These are phyloP conservation scores for Oryzias curvinotus DNA, from an alignment of 2,113 vertebrate species.

Conservation along the genomic window DNA sequence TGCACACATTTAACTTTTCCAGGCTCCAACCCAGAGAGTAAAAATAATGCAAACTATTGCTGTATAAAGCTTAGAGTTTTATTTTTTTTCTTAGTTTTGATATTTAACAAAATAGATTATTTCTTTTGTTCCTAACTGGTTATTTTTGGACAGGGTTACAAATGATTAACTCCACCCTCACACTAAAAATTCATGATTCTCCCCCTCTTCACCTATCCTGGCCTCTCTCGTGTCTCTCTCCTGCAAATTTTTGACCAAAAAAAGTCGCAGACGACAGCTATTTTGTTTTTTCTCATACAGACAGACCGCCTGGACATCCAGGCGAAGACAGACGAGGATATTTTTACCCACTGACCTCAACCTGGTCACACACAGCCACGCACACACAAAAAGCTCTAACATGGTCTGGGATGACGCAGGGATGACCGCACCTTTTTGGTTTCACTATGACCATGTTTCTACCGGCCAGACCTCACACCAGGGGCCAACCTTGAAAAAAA, in stretches of 20 bases:
- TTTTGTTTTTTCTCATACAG: conserved; percentile 51
- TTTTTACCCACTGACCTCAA: conserved; percentile 72
- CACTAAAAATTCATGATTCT: no score
- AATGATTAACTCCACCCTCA: conserved; percentile 42
- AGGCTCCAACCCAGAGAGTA: conserved; percentile 71
- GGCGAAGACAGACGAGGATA: conserved; percentile 56
- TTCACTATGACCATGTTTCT: conserved; percentile 23
- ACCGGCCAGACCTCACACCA: conserved; percentile 12
- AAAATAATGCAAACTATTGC: conserved; percentile 67
- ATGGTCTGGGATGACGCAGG: conserved; percentile 55
- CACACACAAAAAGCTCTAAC: conserved; percentile 22
- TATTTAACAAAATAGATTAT: conserved; percentile 71
- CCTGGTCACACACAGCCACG: conserved; percentile 15
- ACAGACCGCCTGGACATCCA: conserved; percentile 56
- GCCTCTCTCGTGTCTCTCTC: conserved; percentile 4
- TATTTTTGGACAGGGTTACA: conserved; percentile 73
- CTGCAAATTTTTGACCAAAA: conserved; percentile 68
- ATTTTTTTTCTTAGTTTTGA: conserved; percentile 55
- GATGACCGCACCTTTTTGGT: conserved; percentile 26
- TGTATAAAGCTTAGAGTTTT: not conserved
- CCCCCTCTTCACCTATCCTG: conserved; percentile 5
- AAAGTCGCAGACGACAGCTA: conserved; percentile 58
- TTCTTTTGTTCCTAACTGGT: conserved; percentile 12
- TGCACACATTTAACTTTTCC: conserved; percentile 64
- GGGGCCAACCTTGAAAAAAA: conserved; percentile 27